These are phyloP conservation scores for Stercorarius parasiticus DNA, from an alignment of 2,113 vertebrate species.

Conservation along the genomic window DNA sequence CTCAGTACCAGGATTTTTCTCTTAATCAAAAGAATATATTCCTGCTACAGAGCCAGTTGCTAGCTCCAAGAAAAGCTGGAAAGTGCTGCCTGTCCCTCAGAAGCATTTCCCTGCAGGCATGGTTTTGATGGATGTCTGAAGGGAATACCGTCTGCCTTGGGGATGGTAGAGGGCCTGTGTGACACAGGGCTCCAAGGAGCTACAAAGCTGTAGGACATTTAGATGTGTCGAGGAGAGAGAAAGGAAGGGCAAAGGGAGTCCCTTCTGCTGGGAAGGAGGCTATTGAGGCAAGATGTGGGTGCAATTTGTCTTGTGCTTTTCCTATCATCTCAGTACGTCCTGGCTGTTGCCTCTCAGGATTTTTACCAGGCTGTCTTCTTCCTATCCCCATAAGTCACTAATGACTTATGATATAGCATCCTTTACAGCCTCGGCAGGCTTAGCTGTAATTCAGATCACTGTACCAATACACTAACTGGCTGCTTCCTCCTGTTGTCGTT, in stretches of 20 bases:
- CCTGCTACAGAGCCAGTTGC: background rate
- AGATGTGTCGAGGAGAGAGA: background rate
- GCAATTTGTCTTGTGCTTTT: background rate
- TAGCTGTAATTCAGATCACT: background rate
- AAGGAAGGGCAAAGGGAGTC: background rate
- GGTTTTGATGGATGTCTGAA: background rate
- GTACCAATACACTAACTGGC: background rate
- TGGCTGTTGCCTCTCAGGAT: background rate
- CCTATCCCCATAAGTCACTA: background rate
- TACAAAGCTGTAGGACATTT: background rate
- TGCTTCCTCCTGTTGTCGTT: background rate
- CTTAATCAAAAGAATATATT: conserved; percentile 25
- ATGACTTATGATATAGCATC: background rate
- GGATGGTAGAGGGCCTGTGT: background rate
- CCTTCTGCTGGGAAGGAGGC: background rate
- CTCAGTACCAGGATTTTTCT: background rate
- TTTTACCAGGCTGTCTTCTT: background rate
- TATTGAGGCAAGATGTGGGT: background rate
- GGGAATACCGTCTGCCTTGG: background rate
- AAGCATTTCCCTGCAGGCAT: conserved; percentile 27
- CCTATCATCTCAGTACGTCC: background rate
- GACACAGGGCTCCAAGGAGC: background rate
- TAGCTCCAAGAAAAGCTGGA: background rate
- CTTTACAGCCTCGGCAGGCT: background rate
- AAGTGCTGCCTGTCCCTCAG: background rate